Conservation (phyloP, 2,888 invertebrate species). For the Unio pictorum region DNA sequence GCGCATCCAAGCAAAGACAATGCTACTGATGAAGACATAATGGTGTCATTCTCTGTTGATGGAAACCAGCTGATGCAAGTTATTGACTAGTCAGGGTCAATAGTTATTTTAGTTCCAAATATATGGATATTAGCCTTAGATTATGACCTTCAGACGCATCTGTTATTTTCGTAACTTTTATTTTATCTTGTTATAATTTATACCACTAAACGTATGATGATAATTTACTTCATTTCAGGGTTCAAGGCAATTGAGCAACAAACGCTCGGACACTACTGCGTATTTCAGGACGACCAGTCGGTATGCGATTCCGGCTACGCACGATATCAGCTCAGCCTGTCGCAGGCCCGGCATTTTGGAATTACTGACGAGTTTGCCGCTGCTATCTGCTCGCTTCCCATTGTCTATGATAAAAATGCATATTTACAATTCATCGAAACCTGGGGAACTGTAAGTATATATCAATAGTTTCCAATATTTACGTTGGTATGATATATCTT, state of each 20-base stretch:
- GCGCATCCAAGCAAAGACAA: too few species aligned
- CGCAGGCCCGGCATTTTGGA: constrained; percentile 31
- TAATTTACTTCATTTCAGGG: constrained; percentile 15
- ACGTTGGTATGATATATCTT: too few species aligned
- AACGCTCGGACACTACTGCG: constrained; percentile 29
- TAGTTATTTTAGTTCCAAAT: too few species aligned
- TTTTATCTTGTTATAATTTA: too few species aligned
- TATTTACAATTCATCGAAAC: constrained; percentile 40
- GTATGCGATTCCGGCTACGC: constrained; percentile 32
- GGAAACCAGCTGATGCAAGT: too few species aligned
- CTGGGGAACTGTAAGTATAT: constrained; percentile 45
- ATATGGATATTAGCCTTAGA: too few species aligned
- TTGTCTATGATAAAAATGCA: constrained; percentile 23
- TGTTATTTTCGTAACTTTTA: too few species aligned
- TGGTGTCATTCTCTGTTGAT: too few species aligned
- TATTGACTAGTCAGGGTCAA: too few species aligned
- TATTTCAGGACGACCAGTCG: constrained; percentile 36
- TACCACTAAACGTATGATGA: too few species aligned
- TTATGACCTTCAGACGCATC: too few species aligned
- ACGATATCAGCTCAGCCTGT: constrained; percentile 31
- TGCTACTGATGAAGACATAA: too few species aligned
- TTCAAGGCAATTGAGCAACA: constrained; percentile 33
- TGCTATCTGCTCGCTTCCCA: constrained; percentile 36
- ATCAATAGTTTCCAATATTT: background rate
- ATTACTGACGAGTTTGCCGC: constrained; percentile 41